Conservation (phyloP, 2,888 invertebrate species). For the Lycia hirtaria region DNA sequence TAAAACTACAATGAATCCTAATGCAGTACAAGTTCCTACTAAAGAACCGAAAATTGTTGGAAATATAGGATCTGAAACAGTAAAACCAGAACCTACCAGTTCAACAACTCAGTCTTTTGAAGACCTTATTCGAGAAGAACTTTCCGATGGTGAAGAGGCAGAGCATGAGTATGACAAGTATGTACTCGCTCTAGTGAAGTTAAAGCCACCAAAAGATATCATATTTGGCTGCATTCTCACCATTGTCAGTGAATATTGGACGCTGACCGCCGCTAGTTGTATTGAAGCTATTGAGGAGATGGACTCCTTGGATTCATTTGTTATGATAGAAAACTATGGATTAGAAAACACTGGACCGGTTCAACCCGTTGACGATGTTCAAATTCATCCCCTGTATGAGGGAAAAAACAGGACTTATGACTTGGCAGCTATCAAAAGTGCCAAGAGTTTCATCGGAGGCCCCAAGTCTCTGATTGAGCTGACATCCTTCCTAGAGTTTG, state of each 20-base stretch:
- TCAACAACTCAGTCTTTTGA: not conserved
- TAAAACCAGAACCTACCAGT: not conserved
- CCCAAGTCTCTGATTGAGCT: conserved; percentile 39
- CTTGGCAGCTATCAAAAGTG: conserved; percentile 61
- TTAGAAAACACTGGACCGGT: conserved; percentile 43
- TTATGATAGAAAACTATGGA: conserved; percentile 63
- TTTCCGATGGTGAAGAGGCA: conserved; percentile 48
- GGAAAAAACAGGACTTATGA: conserved; percentile 58
- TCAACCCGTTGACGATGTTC: conserved; percentile 57
- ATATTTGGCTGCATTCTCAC: conserved; percentile 71
- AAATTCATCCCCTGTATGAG: conserved; percentile 63
- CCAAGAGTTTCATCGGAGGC: conserved; percentile 42
- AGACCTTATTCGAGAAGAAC: conserved; percentile 29
- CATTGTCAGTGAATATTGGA: conserved; percentile 61
- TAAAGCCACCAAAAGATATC: conserved; percentile 55
- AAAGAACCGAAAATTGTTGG: not conserved
- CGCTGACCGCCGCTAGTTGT: conserved; percentile 73
- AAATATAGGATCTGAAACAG: not conserved
- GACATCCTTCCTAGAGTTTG: conserved; percentile 56
- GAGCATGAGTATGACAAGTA: conserved; percentile 42
- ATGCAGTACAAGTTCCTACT: not conserved
- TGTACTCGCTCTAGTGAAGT: conserved; percentile 64
- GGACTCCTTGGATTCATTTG: conserved; percentile 66
- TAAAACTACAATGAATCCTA: too few relatives aligned
- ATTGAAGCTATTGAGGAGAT: conserved; percentile 69